Evolutionary conservation across 1,140 invertebrate species (phyloP), one percentile per base, ranked within the genome.

Genomic region (Heliconius hermathena): DNA sequence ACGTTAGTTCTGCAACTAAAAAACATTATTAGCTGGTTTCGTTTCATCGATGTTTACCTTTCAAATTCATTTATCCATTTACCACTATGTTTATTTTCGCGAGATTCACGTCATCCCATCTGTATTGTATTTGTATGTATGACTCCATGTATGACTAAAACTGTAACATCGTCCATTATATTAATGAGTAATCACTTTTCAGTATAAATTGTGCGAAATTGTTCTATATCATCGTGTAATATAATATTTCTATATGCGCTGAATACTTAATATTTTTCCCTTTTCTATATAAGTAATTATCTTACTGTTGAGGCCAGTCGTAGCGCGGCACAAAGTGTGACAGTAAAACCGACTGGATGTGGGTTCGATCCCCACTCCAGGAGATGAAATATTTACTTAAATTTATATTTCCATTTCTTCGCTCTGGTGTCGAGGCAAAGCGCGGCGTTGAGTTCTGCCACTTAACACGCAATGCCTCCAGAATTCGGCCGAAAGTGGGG

Each of bases 121-220:
- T 78, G 83, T 85, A 87, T 89, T 87, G 87, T 87, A 85, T 87
- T 89, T 87, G 87, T 87, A 85, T 87, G 87, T 84, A 89, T 91
- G 88, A 93, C 87, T 91, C 82, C 83, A 82, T 87, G 87, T 83
- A 91, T 91, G 91, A 91, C 89, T 91, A 90, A 90, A 90, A 87
- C 80, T 85, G 82, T 85, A 89, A 85, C 85, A 86, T 85, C 84
- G 74, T 83, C 73, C 60, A 72, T 84, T 70, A 82, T 81, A 84
- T 79, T 52, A 74, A 81, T 90, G 89, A 90, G 85, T 91, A 91
- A 91, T 84, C 78, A 72, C 41, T 76, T 71, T 76, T 76, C 75
- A 71, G 75, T 22, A 66, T 66, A 5, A 20, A 18, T 70, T 66
- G 57, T 38, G 71, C 20, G 33, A 11, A 71, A 38, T 72, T 18